Evolutionary conservation across 2,113 vertebrate species (phyloP).

Genomic region (Gymnobelideus leadbeateri): DNA sequence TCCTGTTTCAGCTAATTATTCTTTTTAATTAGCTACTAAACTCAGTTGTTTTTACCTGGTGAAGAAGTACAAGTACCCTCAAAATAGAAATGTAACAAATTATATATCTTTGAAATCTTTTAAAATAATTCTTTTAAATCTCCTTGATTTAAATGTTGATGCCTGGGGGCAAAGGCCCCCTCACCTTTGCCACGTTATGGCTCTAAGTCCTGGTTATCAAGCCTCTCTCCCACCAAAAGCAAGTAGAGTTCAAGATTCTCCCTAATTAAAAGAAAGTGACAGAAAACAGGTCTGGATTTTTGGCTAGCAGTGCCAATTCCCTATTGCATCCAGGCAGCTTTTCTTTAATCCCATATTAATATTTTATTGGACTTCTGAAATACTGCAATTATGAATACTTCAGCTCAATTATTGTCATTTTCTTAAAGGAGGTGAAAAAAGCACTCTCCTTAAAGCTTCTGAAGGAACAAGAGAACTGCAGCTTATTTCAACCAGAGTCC

Average conservation of each 20-base stretch:
- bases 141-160: not conserved
- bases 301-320: not conserved
- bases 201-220: not conserved
- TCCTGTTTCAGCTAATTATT: not conserved
- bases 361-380: slow-evolving; percentile 36
- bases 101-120: not conserved
- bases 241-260: not conserved
- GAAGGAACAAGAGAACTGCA: not conserved
- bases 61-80: not conserved
- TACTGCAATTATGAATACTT: slow-evolving; percentile 24
- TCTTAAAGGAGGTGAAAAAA: slow-evolving; percentile 44
- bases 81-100: not conserved
- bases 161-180: not conserved
- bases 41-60: not conserved
- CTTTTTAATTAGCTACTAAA: not conserved
- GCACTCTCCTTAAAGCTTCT: not conserved
- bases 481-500: not conserved
- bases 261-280: not conserved
- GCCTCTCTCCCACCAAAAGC: not conserved
- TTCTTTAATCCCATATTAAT: slow-evolving; percentile 9
- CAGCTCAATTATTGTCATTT: slow-evolving; percentile 8
- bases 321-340: not conserved
- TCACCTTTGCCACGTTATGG: not conserved
- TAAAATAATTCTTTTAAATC: not conserved
- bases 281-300: not conserved